phyloP scores from a whole-genome alignment of 2,797 vertebrate genomes.

The Eulemur coronatus region DNA sequence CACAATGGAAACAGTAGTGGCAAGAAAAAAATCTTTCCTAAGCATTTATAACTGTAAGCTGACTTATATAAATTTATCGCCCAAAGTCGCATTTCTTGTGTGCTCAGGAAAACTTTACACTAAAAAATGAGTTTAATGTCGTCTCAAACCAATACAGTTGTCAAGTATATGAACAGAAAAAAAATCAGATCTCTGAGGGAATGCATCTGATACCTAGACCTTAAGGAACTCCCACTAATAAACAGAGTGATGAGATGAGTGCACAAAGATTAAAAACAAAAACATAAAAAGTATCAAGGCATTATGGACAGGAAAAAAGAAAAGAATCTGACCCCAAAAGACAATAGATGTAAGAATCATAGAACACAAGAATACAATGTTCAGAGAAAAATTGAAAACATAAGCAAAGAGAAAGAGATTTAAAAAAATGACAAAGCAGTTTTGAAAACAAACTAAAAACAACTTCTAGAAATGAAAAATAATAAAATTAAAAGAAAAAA shows the following conservation, averaged over 20 bases:
- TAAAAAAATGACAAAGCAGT: neutral
- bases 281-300: constrained; percentile 6
- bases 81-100: neutral
- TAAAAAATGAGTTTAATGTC: neutral
- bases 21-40: neutral
- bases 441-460: neutral
- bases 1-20: neutral
- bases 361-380: neutral
- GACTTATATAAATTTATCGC: neutral
- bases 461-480: constrained; percentile 23
- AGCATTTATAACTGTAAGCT: neutral
- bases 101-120: neutral
- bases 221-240: neutral
- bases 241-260: neutral
- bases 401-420: neutral
- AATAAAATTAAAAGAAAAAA: neutral
- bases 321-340: neutral
- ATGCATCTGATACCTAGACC: neutral
- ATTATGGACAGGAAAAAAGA: neutral
- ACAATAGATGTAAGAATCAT: neutral
- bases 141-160: neutral
- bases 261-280: neutral
- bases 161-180: neutral
- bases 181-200: neutral
- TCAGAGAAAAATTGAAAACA: neutral